A percentile compares a stretch with the other conserved stretches of the same genome.
phyloP scores from a whole-genome alignment of 2,113 vertebrate species.

The Ceyx cyanopectus region DNA sequence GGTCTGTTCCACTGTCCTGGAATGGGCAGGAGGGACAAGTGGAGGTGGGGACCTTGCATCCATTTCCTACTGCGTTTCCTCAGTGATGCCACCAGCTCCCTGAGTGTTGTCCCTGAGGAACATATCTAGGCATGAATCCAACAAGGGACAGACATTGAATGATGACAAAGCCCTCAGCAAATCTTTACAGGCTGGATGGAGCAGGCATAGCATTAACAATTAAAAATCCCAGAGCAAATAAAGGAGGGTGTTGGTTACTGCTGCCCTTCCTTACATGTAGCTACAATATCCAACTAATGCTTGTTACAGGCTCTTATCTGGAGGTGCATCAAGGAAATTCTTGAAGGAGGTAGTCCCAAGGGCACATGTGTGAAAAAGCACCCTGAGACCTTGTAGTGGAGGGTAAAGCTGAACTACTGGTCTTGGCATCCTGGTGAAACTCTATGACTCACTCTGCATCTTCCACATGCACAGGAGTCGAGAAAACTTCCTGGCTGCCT shows the following conservation, averaged over 20 bases:
- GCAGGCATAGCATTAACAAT: neutral
- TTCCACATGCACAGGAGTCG: rapidly evolving
- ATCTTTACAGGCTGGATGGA: neutral
- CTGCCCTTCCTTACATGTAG: neutral
- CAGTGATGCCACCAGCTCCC: neutral
- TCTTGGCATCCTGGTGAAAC: neutral
- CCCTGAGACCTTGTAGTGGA: neutral
- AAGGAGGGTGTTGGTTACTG: constrained; percentile 9
- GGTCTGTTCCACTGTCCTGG: rapidly evolving
- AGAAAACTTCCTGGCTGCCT: neutral
- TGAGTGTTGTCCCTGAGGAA: neutral
- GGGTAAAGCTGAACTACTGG: neutral
- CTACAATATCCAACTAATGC: neutral
- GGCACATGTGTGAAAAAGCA: neutral
- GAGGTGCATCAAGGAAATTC: constrained; percentile 20
- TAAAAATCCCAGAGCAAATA: constrained; percentile 47
- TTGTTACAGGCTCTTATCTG: neutral
- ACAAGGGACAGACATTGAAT: neutral
- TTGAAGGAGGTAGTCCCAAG: neutral
- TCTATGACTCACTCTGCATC: rapidly evolving
- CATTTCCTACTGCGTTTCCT: neutral
- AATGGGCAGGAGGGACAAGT: neutral
- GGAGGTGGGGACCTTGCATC: neutral
- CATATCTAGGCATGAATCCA: neutral
- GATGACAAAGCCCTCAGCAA: neutral